Base-by-base conservation (phyloP, 2,888 invertebrate species). In the Brachynemurus nebulosus region DNA sequence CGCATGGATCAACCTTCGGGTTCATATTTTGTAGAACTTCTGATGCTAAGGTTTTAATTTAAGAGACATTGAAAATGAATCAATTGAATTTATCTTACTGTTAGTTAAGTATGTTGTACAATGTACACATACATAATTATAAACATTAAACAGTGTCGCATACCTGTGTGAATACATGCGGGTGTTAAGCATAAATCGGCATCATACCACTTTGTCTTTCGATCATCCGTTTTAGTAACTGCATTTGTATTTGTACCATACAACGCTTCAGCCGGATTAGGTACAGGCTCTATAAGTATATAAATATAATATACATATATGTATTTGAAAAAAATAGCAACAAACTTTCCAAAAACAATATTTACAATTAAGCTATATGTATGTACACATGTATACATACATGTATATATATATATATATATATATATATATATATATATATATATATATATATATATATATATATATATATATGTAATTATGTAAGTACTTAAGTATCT, bases 141-240 rank as follows among this genome's bases (percentile, higher is more conserved):
- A n/a, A n/a, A n/a, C n/a, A n/a, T n/a, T n/a, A n/a, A n/a, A n/a
- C n/a, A n/a, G n/a, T n/a, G n/a, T n/a, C n/a, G n/a, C 12, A 8
- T 59, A 80, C 81, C 80, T 55, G 84, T 79, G 57, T 83, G 80
- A 42, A 90, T 72, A 65, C 91, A 91, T 54, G 84, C 89, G 8
- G 81, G 70, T 0, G 76, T 71, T 46, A 78, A 69, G 62, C 91
- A 91, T 12, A 84, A 59, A 12, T 67, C 60, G 7, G 67, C 60
- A 9, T 64, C 60, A 3, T 58, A 51, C 1, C 60, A 57, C 0
- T 56, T 55, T 14, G 53, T 53, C 48, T 58, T 64, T 25, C 42
- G 36, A 47, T 45, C 12, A 45, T 37, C 20, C 8, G 37, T 18
- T 4, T 19, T 37, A 6, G 19, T 14, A 11, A 14, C 27, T 25